Base-by-base conservation (phyloP, 2,113 vertebrate genomes). In the Gopherus flavomarginatus region DNA sequence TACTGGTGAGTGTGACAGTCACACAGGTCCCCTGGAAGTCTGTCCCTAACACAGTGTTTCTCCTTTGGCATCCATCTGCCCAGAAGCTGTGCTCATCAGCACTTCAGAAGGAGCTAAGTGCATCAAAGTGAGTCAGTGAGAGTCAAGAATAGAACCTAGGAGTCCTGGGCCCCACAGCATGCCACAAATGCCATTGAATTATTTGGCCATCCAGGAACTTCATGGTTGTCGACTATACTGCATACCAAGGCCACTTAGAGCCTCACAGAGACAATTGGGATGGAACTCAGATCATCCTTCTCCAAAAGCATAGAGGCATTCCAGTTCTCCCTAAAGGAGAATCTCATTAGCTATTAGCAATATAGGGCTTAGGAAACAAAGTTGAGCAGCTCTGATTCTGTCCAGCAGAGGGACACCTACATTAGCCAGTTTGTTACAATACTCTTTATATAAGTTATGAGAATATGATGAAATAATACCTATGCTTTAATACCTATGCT, bases 361-460 rank as follows among this genome's bases (percentile, higher is more conserved):
- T 22, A 24, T 27, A 52, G 77, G 27, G 11, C 80, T 92, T 86
- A 80, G 8, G 24, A 44, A 1, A 84, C 3, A 57, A 53, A 53
- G 3, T 1, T 65, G 85, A 87, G 35, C 4, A 62, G 22, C 54
- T 91, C 6, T 54, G 65, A 77, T 50, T 7, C 47, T 81, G 38
- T 10, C 42, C 52, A 88, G 53, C 53, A 50, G 81, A 87, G 27
- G 7, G 90, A 0, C 27, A 42, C 0, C 0, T 16, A 50, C 3
- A 0, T 49, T 84, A 44, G 54, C 42, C 69, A 29, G 13, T 77
- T 82, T 81, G 92, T 82, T 90, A 95, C 85, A 94, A 50, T 3
- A 35, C 38, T 78, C 75, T 8, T 0, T 80, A 69, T 93, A 35
- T 81, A 84, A 83, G 82, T 83, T 0, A 49, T 53, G 26, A 14